Percentiles rank a stretch among this genome's conserved stretches.
phyloP scores from a whole-genome alignment of 2,113 vertebrate species.

The Psittacus erithacus region DNA sequence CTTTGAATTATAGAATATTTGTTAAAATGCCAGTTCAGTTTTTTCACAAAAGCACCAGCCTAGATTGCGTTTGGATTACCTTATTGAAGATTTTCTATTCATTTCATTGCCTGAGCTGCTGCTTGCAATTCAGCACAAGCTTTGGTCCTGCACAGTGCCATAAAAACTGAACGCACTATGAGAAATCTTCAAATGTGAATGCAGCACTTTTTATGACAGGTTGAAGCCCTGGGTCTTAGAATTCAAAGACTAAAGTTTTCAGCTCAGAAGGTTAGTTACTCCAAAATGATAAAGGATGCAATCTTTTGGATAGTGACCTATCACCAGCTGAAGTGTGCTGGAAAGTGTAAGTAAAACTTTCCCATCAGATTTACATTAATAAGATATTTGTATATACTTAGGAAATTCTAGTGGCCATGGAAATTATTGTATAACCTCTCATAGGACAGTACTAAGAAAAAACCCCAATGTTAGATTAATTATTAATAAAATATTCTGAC shows the following conservation, averaged over 20 bases:
- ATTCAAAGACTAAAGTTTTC: not conserved
- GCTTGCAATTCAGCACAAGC: not conserved
- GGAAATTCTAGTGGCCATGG: not conserved
- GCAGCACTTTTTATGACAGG: not conserved
- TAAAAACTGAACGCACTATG: not conserved
- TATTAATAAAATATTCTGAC: not conserved
- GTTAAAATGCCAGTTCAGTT: not conserved
- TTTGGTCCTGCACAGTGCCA: not conserved
- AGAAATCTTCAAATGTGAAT: not conserved
- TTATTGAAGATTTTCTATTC: not conserved
- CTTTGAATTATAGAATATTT: not conserved
- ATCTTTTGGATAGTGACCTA: not conserved
- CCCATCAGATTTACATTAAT: not conserved
- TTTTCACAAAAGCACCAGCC: not conserved
- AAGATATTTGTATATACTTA: not conserved
- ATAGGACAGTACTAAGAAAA: not conserved
- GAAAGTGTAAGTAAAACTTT: not conserved
- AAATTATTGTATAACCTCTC: not conserved
- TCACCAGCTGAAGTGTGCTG: not conserved
- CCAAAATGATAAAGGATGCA: not conserved
- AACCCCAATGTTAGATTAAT: not conserved
- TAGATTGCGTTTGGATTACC: fast-evolving
- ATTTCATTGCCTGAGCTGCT: not conserved
- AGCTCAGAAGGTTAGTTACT: not conserved
- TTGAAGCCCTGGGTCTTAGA: not conserved